A percentile compares a stretch with the other conserved stretches of the same genome.
Evolutionary conservation across 2,888 invertebrate species (phyloP).

Genomic region (Lypha dubia): DNA sequence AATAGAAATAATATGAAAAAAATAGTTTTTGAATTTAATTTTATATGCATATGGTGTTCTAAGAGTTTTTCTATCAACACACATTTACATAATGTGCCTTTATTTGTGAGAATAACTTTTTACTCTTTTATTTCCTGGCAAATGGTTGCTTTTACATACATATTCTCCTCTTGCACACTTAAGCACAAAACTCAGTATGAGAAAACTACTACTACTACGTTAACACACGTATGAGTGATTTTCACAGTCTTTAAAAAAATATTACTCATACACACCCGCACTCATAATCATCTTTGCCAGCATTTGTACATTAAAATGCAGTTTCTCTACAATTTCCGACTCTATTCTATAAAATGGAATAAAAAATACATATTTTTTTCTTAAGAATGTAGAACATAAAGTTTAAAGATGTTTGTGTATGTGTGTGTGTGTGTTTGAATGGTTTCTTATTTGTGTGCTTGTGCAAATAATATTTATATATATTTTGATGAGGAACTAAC

Average conservation of each 20-base stretch:
- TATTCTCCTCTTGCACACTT: background rate
- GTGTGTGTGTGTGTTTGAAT: conserved; percentile 1
- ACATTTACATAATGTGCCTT: conserved; percentile 60
- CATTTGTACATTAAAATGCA: background rate
- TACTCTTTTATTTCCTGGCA: background rate
- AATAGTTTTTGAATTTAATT: conserved; percentile 39
- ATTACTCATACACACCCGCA: background rate
- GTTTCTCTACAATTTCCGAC: conserved; percentile 21
- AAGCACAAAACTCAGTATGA: background rate
- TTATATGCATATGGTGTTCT: conserved; percentile 56
- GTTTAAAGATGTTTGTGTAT: conserved; percentile 21
- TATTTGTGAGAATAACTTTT: conserved; percentile 10
- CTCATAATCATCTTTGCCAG: background rate
- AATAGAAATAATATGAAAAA: background rate
- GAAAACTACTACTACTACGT: background rate
- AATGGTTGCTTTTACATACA: conserved; percentile 10
- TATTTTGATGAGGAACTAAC: conserved; percentile 2
- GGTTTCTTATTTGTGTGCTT: conserved; percentile 8
- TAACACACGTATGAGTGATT: background rate
- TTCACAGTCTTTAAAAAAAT: background rate
- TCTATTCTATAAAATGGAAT: conserved; percentile 1
- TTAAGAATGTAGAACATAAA: conserved; percentile 28
- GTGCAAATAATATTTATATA: conserved; percentile 23
- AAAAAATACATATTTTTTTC: conserved; percentile 19
- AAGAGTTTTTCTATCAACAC: conserved; percentile 47